These are phyloP conservation scores for Laupala kohalensis DNA, from an alignment of 1,140 invertebrate genomes.

Conservation along the genomic window DNA sequence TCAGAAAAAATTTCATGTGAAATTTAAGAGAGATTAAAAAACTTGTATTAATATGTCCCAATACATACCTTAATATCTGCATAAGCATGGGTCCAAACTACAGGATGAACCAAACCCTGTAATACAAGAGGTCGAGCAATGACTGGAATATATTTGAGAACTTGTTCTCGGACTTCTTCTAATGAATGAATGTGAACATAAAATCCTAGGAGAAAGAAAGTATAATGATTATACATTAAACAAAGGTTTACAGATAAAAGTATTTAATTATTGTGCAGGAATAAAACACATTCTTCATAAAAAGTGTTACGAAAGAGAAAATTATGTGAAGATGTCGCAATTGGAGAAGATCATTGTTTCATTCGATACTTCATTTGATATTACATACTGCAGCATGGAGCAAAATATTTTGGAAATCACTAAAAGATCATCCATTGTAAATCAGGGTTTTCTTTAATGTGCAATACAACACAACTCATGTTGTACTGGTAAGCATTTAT, in stretches of 20 bases:
- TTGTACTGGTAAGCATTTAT: too few relatives aligned
- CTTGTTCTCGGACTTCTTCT: conserved; percentile 86
- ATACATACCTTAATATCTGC: conserved; percentile 41
- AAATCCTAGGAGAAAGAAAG: conserved; percentile 50
- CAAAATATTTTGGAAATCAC: too few relatives aligned
- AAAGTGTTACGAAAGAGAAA: neutral
- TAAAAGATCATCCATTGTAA: too few relatives aligned
- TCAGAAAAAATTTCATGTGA: too few relatives aligned
- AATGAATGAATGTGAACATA: conserved; percentile 84
- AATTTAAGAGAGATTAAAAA: too few relatives aligned
- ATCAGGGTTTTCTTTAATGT: too few relatives aligned
- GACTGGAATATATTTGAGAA: conserved; percentile 81
- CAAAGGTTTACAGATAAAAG: neutral
- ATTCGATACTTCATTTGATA: too few relatives aligned
- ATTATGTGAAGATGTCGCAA: neutral
- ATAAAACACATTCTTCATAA: neutral
- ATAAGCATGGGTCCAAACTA: conserved; percentile 81
- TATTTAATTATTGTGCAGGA: neutral
- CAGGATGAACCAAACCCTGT: conserved; percentile 56
- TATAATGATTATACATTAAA: conserved; percentile 1
- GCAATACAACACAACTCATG: too few relatives aligned
- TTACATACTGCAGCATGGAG: too few relatives aligned
- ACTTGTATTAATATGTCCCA: too few relatives aligned
- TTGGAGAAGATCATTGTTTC: too few relatives aligned
- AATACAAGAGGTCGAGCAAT: conserved; percentile 78